Percentiles rank a stretch among this genome's conserved stretches.
These are phyloP conservation scores for Pelobates fuscus DNA, from an alignment of 2,113 vertebrate genomes.

Conservation along the genomic window DNA sequence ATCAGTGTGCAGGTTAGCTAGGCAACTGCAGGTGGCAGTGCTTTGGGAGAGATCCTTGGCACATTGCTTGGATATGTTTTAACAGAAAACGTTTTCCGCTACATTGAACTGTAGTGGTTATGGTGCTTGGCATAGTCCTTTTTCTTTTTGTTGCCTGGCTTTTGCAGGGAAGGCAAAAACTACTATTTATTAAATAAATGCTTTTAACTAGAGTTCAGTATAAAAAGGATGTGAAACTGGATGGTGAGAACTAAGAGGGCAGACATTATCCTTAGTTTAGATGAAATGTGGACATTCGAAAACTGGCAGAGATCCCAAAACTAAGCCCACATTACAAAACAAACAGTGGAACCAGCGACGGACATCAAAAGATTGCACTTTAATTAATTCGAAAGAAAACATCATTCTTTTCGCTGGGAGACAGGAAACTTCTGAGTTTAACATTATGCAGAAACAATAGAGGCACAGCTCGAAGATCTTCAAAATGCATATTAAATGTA, in stretches of 20 bases:
- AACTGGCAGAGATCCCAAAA: constrained; percentile 5
- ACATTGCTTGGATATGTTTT: too few species aligned
- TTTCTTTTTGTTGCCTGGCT: too few species aligned
- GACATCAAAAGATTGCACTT: constrained; percentile 13
- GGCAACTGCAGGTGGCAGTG: too few species aligned
- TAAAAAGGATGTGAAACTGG: background rate
- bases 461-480: background rate
- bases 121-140: too few species aligned
- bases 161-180: too few species aligned
- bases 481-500: constrained; percentile 24
- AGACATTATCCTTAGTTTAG: background rate
- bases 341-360: background rate
- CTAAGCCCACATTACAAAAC: background rate
- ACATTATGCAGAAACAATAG: constrained; percentile 5
- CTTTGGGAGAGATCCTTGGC: too few species aligned
- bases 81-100: too few species aligned
- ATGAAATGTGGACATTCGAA: background rate
- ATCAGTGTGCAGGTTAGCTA: too few species aligned
- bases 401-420: constrained; percentile 32
- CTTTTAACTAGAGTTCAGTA: background rate
- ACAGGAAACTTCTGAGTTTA: constrained; percentile 14
- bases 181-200: too few species aligned
- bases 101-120: too few species aligned
- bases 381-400: constrained; percentile 37
- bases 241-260: background rate